Evolutionary conservation across 1,140 invertebrate species (phyloP).

Genomic region (Drosophila pseudoobscura): DNA sequence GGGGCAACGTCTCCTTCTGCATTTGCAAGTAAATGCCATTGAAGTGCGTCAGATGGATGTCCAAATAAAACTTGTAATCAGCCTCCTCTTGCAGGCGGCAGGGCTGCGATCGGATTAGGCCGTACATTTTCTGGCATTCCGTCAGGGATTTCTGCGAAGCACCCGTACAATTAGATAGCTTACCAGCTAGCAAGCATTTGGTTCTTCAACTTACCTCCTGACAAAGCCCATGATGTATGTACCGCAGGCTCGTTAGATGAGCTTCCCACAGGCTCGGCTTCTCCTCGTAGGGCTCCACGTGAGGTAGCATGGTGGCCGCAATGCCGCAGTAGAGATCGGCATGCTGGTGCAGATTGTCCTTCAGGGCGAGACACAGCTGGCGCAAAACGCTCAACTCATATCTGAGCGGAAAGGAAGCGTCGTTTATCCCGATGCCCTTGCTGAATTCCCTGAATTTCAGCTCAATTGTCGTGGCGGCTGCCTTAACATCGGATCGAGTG

Average conservation of each 20-base stretch:
- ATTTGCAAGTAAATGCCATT: constrained; percentile 17
- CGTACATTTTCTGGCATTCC: constrained; percentile 49
- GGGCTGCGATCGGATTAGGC: constrained; percentile 24
- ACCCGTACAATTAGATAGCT: background rate
- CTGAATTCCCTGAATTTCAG: constrained; percentile 4
- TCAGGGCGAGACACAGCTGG: constrained; percentile 44
- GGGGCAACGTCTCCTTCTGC: constrained; percentile 21
- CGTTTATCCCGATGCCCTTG: background rate
- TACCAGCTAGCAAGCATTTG: no score
- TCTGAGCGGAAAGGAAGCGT: constrained; percentile 7
- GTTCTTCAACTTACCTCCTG: constrained; percentile 29
- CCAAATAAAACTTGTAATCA: constrained; percentile 51
- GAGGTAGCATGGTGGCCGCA: constrained; percentile 41
- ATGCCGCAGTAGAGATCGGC: constrained; percentile 55
- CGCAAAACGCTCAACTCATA: constrained; percentile 39
- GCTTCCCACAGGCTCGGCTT: constrained; percentile 48
- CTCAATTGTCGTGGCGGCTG: constrained; percentile 5
- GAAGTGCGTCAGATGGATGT: constrained; percentile 57
- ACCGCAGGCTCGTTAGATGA: constrained; percentile 57
- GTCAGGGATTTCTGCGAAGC: constrained; percentile 22
- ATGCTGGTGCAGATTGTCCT: constrained; percentile 45
- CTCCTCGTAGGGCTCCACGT: constrained; percentile 25
- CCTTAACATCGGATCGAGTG: constrained; percentile 24
- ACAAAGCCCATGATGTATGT: constrained; percentile 49
- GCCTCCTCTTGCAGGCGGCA: constrained; percentile 39